Base-by-base conservation (phyloP, 2,888 invertebrate genomes). In the Hecatera dysodea region DNA sequence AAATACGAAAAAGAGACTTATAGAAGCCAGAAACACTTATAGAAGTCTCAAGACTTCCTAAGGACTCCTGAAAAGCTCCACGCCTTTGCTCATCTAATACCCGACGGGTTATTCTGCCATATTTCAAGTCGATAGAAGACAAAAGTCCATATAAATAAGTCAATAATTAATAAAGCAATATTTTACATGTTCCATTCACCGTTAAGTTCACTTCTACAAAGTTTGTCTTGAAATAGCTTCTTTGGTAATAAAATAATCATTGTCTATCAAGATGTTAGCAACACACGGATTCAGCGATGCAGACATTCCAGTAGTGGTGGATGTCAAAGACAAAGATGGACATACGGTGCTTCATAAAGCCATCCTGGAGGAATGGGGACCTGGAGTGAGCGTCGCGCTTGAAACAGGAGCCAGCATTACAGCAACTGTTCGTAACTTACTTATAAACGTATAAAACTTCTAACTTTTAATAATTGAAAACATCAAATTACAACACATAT, bases 271-370 rank as follows among this genome's bases (percentile, higher is more conserved):
- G 83, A 67, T 80, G n/a, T 57, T 83, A 68, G 65, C 66, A 27
- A 67, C 70, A 24, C 64, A 75, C 7, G 80, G 75, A 1, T 1
- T 53, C n/a, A 64, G 39, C 2, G 64, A 78, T 24, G 27, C 9
- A n/a, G 55, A 68, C 17, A 27, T 53, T 9, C 63, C 75, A 65
- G 1, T 55, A 27, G 44, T 57, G 19, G 42, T 82, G n/a, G 72
- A 94, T 63, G 84, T 90, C 22, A 87, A 84, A 55, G 91, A 95
- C 75, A 82, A 80, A 12, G 80, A 88, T n/a, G 92, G 92, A 3
- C 87, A 89, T 33, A 93, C 95, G 5, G 91, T 94, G 9, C 87
- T 96, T 2, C 93, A 94, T 75, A 72, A 87, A 36, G 93, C 95
- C 0, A 89, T 95, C 2, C 77, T 89, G 19, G 83, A 83, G 2